A percentile compares a stretch with the other conserved stretches of the same genome.
These are phyloP conservation scores for Polia nebulosa DNA, from an alignment of 2,888 invertebrate species.

Conservation along the genomic window DNA sequence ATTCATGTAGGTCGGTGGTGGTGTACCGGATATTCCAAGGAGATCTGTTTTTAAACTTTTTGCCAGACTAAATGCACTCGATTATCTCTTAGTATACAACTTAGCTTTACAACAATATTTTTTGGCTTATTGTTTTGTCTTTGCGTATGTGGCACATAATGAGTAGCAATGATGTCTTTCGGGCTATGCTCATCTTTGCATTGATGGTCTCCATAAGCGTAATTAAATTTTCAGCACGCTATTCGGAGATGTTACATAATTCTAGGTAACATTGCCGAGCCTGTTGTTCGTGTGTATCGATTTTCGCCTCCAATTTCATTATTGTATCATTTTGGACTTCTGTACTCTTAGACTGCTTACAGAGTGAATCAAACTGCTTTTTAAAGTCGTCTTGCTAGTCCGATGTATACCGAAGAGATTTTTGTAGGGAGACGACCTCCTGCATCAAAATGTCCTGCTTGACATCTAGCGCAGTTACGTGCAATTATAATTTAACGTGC, in stretches of 20 bases:
- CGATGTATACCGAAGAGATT: too few species aligned
- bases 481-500: too few species aligned
- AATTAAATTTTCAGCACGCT: constrained; percentile 4
- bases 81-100: constrained; percentile 1
- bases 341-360: not conserved
- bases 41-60: not conserved
- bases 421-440: too few species aligned
- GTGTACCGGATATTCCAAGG: not conserved
- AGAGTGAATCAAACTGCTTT: too few species aligned
- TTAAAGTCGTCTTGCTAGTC: too few species aligned
- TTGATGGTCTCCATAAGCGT: not conserved
- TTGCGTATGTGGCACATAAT: not conserved
- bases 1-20: not conserved
- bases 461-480: too few species aligned
- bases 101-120: constrained; percentile 1
- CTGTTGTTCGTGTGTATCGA: constrained; percentile 1
- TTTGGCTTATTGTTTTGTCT: not conserved
- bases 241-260: constrained; percentile 1
- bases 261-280: constrained; percentile 6
- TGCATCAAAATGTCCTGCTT: too few species aligned
- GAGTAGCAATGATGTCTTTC: not conserved
- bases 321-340: not conserved
- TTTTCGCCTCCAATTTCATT: not conserved
- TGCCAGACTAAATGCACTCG: not conserved
- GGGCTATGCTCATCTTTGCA: not conserved